Conservation (phyloP, 1,140 invertebrate genomes). For the Apocrypta bakeri region DNA sequence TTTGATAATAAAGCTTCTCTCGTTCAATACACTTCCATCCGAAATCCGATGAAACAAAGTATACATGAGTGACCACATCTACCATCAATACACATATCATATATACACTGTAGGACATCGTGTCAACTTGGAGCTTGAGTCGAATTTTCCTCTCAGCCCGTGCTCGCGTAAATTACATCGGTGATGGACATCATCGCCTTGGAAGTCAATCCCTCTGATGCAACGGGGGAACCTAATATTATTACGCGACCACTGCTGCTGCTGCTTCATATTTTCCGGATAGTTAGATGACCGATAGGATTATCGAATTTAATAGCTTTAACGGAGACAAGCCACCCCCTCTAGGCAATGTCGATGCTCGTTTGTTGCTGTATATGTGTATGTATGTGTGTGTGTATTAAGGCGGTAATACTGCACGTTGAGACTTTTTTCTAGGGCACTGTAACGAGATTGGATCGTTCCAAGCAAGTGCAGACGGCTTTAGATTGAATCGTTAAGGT, state of each 20-base stretch:
- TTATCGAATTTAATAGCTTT: slow-evolving; percentile 6
- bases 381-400: too few species aligned
- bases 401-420: not conserved
- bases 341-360: not conserved
- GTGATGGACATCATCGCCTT: not conserved
- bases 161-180: not conserved
- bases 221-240: not conserved
- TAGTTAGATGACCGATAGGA: slow-evolving; percentile 17
- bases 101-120: too few species aligned
- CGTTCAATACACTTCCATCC: not conserved
- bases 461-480: not conserved
- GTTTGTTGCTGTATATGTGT: not conserved
- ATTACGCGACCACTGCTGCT: not conserved
- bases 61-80: too few species aligned
- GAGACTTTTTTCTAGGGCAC: not conserved
- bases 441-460: not conserved
- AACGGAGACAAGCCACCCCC: not conserved
- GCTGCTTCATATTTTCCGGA: slow-evolving; percentile 23
- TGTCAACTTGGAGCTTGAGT: not conserved
- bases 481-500: not conserved
- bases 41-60: not conserved
- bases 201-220: not conserved
- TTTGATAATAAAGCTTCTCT: not conserved
- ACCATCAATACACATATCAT: not conserved
- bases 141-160: not conserved